Base-by-base conservation (phyloP, 2,888 invertebrate genomes). In the Orchesellides sinensis region DNA sequence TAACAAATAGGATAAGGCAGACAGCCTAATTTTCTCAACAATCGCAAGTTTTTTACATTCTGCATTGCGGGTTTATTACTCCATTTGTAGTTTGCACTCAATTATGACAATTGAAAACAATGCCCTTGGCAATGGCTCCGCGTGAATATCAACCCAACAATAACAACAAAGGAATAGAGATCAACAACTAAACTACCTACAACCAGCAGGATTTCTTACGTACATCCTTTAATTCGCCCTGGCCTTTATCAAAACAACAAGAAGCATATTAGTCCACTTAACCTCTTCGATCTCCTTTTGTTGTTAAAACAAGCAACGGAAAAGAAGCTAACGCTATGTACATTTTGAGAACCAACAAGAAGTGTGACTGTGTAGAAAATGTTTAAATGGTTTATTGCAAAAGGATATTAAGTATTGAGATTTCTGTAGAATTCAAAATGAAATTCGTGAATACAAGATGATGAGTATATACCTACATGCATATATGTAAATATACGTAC, bases 71-170 rank as follows among this genome's bases (percentile, higher is more conserved):
- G n/a, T n/a, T 65, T 65, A 65, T 61, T 25, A 45, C 54, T 65
- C 17, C 12, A 52, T 32, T 52, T 74, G 65, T 52, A 74, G 75
- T 75, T 75, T 66, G 56, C 66, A 75, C 66, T 75, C 66, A 75
- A 65, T 75, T 65, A 75, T 27, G 45, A 59, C 47, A 59, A 61
- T 59, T 70, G 45, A 65, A 65, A 45, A 40, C 21, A 19, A 1
- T 40, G 65, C 65, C 65, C 65, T 45, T 65, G 65, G 65, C 65
- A 65, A 25, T 65, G 65, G 40, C 40, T 40, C 65, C 21, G 35
- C 40, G 8, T 35, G 40, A 45, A 65, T 45, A 29, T 12, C n/a
- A 61, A 61, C 27, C 25, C 17, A 59, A 54, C 27, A 25, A 23
- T 29, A 14, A 32, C 27, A 56, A 27, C 32, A 59, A 59, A 32